Conservation (phyloP, 1,140 invertebrate species). For the Penaeus vannamei region DNA sequence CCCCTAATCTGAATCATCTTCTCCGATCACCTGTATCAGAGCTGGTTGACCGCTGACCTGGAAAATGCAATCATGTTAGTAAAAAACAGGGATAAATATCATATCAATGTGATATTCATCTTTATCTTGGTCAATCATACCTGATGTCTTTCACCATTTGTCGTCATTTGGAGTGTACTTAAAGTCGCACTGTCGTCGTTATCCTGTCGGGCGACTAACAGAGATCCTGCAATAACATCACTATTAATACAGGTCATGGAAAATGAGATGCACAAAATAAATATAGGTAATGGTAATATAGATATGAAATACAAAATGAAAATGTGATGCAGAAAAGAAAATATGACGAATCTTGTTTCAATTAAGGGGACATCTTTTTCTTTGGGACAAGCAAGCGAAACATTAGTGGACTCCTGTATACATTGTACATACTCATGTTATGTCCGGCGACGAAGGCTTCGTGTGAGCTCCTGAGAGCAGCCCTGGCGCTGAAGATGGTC, state of each 20-base stretch:
- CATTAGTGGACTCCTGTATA: not conserved
- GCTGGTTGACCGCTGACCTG: not conserved
- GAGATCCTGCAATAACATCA: too few species aligned
- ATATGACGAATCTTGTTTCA: not conserved
- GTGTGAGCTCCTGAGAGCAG: conserved; percentile 48
- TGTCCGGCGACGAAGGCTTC: conserved; percentile 49
- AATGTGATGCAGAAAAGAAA: too few species aligned
- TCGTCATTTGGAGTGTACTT: too few species aligned
- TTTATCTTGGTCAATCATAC: too few species aligned
- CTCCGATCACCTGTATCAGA: conserved; percentile 4
- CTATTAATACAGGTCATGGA: too few species aligned
- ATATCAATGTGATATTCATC: not conserved
- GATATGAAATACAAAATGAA: too few species aligned
- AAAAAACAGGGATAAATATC: not conserved
- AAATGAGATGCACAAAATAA: too few species aligned
- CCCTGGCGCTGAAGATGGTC: conserved; percentile 38
- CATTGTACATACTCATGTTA: conserved; percentile 15
- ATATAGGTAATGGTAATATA: too few species aligned
- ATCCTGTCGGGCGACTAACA: too few species aligned
- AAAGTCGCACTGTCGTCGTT: too few species aligned
- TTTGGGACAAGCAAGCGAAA: not conserved
- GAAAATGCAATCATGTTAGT: not conserved
- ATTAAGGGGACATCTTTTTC: not conserved
- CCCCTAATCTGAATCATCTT: not conserved
- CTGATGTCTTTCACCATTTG: too few species aligned